Evolutionary conservation across 2,888 invertebrate genomes (phyloP).

Genomic region (Aquatica leii): DNA sequence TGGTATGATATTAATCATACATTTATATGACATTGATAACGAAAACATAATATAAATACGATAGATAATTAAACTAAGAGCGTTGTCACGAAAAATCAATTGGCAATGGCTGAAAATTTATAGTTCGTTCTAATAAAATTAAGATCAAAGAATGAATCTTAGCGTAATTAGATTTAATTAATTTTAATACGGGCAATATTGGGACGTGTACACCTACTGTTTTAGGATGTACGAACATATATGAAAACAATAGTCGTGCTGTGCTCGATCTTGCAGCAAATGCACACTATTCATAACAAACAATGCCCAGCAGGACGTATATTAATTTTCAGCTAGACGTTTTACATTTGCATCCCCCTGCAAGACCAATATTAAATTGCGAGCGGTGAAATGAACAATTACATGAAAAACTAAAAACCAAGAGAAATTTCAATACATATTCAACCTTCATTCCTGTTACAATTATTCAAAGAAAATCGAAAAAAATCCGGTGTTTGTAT

Average conservation of each 20-base stretch:
- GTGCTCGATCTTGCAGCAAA: slow-evolving; percentile 50
- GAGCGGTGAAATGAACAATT: background rate
- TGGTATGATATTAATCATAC: too few relatives aligned
- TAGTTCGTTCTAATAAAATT: too few relatives aligned
- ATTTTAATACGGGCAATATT: slow-evolving; percentile 29
- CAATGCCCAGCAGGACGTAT: slow-evolving; percentile 48
- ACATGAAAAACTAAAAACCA: background rate
- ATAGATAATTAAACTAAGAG: too few relatives aligned
- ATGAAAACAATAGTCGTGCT: slow-evolving; percentile 45
- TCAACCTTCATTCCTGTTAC: background rate
- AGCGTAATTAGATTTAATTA: slow-evolving; percentile 18
- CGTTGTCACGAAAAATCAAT: too few relatives aligned
- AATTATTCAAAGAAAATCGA: slow-evolving; percentile 5
- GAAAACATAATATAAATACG: too few relatives aligned
- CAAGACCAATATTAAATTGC: slow-evolving; percentile 6
- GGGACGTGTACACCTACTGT: slow-evolving; percentile 25
- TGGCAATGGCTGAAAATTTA: too few relatives aligned
- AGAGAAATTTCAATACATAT: background rate
- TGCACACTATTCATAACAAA: slow-evolving; percentile 47
- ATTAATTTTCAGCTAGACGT: slow-evolving; percentile 43
- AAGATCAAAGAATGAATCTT: too few relatives aligned
- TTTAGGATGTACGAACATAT: slow-evolving; percentile 34
- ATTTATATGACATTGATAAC: too few relatives aligned
- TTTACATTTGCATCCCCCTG: slow-evolving; percentile 16
- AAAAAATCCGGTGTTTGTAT: slow-evolving; percentile 6